Base-by-base conservation (phyloP, 2,797 vertebrate species). In the Distichodus sexfasciatus region DNA sequence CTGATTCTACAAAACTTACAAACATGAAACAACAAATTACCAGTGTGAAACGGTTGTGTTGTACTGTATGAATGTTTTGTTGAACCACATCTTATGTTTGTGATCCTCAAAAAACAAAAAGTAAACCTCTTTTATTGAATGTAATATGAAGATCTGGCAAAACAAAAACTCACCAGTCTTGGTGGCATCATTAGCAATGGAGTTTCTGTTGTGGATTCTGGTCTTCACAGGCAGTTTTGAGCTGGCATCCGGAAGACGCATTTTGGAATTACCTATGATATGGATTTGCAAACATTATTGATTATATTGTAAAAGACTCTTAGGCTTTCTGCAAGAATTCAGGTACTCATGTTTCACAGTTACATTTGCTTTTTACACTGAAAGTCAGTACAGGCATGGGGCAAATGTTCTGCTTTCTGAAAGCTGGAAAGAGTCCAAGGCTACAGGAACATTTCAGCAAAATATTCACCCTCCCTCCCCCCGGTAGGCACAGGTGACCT, bases 221-320 rank as follows among this genome's bases (percentile, higher is more conserved):
- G 74, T 76, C 80, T 82, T 93, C 21, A 83, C 63, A 36, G 90
- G 90, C 68, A 89, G 76, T 88, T 87, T 91, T 48, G 85, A 87
- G 76, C n/a, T n/a, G n/a, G n/a, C 76, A 51, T 81, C 75, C 50
- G 63, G 21, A 41, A 75, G 35, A 21, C 58, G 72, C 10, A 43
- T 54, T 74, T 67, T 86, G 21, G 68, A 79, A 75, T 41, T 71
- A n/a, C 76, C 90, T 90, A 74, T 4, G 10, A 23, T 12, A 47
- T 15, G 1, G 14, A 8, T 2, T 35, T 23, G 14, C n/a, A n/a
- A 43, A 48, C 5, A 47, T 50, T 17, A 29, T 19, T 21, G 17
- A 23, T 4, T 26, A 40, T 17, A 14, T 14, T 40, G 12, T 33
- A 19, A 33, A 54, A 17, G 2, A 12, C 6, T n/a, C n/a, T 2